Evolutionary conservation across 2,113 vertebrate genomes (phyloP).

Genomic region (Tragelaphus buxtoni): DNA sequence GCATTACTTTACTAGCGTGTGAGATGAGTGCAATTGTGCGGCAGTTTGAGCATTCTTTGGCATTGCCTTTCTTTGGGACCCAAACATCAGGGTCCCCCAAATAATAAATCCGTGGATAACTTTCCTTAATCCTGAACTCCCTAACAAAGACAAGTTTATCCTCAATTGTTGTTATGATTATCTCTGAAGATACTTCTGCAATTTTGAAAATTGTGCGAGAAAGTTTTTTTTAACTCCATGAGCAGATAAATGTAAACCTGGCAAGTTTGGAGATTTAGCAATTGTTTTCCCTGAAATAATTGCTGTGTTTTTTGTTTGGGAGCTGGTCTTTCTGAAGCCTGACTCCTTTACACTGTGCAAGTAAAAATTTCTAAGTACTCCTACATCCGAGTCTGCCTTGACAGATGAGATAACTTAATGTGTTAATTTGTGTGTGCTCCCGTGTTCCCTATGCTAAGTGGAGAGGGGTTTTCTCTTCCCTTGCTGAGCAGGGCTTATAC

Average conservation of each 20-base stretch:
- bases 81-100: not conserved
- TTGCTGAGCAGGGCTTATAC: not conserved
- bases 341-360: not conserved
- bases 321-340: slow-evolving; percentile 3
- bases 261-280: not conserved
- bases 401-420: slow-evolving; percentile 13
- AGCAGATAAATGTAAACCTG: not conserved
- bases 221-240: not conserved
- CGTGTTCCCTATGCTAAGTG: not conserved
- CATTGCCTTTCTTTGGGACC: no score
- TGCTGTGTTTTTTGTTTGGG: not conserved
- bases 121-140: not conserved
- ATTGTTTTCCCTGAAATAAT: not conserved
- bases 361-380: not conserved
- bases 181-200: slow-evolving; percentile 1
- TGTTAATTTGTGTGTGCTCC: not conserved
- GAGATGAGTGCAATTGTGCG: no score
- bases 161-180: not conserved
- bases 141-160: not conserved
- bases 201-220: not conserved
- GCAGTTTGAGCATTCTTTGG: no score
- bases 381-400: slow-evolving; percentile 13
- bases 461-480: not conserved
- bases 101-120: not conserved
- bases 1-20: no score